Evolutionary conservation across 2,113 vertebrate species (phyloP).

Genomic region (Gavia stellata): DNA sequence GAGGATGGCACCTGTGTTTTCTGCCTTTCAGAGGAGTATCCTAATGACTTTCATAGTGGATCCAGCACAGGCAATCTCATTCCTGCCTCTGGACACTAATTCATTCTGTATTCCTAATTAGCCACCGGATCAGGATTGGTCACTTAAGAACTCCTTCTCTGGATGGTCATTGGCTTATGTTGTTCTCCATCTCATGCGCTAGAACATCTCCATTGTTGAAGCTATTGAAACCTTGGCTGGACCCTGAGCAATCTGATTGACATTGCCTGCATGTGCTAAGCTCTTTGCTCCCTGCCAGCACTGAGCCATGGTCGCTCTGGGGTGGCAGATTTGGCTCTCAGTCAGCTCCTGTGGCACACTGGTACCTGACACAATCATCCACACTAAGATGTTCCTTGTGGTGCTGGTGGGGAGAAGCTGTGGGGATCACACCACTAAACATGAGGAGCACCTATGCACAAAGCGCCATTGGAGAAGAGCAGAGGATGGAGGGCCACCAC

Average conservation of each 20-base stretch:
- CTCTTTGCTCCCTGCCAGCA: background rate
- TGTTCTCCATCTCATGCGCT: background rate
- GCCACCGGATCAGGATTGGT: background rate
- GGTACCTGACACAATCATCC: too few relatives aligned
- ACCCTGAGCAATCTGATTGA: background rate
- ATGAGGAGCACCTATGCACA: background rate
- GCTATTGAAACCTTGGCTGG: background rate
- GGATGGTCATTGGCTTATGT: background rate
- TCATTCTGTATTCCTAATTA: background rate
- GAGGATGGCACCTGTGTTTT: background rate
- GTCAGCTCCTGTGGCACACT: background rate
- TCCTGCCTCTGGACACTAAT: background rate
- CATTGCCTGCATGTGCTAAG: fast-evolving
- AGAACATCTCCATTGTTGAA: background rate
- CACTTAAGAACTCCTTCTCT: background rate
- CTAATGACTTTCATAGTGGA: background rate
- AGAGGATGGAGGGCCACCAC: background rate
- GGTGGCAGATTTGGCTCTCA: background rate
- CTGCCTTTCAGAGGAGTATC: background rate
- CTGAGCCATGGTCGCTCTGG: background rate
- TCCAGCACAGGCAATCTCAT: background rate
- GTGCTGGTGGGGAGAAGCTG: background rate
- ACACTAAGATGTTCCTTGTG: background rate
- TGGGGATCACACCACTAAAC: background rate
- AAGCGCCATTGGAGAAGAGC: background rate